Evolutionary conservation across 2,797 vertebrate genomes (phyloP), one percentile per base, ranked within the genome.

Genomic region (Myotis daubentonii): DNA sequence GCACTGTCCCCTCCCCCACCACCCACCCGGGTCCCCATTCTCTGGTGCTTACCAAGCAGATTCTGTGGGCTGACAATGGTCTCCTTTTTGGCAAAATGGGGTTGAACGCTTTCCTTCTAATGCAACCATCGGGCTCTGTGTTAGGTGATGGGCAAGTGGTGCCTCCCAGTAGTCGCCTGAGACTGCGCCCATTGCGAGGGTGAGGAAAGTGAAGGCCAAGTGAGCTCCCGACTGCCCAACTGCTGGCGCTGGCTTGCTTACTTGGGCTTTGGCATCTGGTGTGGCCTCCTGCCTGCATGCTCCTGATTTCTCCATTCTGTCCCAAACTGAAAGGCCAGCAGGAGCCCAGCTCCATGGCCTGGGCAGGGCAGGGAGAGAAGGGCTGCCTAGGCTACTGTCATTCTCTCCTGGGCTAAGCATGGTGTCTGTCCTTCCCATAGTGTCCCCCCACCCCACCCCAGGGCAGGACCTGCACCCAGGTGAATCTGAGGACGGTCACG

Each of bases 141-240:
- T 13, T 17, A 36, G 65, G 49, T 22, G 17, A 22, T 23, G 38
- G 82, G 9, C 10, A 22, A 15, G 36, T 2, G 9, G 72, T 10
- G 3, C 13, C 28, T 41, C 66, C 19, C 20, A 3, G 3, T 6
- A n/a, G 47, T 47, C 33, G 12, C 1, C 44, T 49, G 51, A 84
- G 41, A 51, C 0, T 4, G 19, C 0, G 0, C 25, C 62, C 30
- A 33, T 30, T 28, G 28, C 19, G 5, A 1, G 5, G 57, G n/a
- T 71, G 62, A 76, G 72, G 49, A 85, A 70, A 76, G 47, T 36
- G n/a, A 89, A 87, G 51, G 36, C n/a, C 11, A 41, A n/a, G 28
- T 5, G 57, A 62, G 13, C 51, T 11, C 1, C 20, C 2, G 2
- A 0, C 1, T 1, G 0, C 28, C 68, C 0, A 0, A 33, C 15